Evolutionary conservation across 2,888 invertebrate genomes (phyloP), one percentile per base, ranked within the genome.

Genomic region (Cerastis leucographa): DNA sequence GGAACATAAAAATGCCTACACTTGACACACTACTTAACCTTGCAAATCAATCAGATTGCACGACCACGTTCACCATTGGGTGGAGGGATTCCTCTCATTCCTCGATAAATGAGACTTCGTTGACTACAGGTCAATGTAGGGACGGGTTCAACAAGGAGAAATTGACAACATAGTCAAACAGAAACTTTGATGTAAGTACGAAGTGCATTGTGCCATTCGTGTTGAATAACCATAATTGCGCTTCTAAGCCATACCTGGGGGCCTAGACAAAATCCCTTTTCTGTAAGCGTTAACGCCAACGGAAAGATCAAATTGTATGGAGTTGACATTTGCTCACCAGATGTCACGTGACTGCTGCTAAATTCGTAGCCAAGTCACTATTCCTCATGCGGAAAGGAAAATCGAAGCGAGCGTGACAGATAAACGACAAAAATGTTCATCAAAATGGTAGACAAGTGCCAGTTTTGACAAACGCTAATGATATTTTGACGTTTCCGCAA

Each of bases 21-120:
- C 70, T 62, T 80, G 74, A 74, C 79, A 54, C 49, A 68, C 35
- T 64, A 68, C 29, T 79, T 81, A 68, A 81, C 76, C 76, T 76
- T 76, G 76, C 64, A 59, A 76, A 76, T 64, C 51, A 64, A 71
- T 62, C 71, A 68, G 49, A 76, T 49, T 71, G 67, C 70, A 51
- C 29, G 35, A 40, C 40, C 40, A 40, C 22, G 51, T 56, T 22
- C 54, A 64, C 29, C 56, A 49, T 44, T 51, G 11, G 22, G 25
- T 29, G 54, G 19, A 49, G 35, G 69, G 54, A 67, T 49, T 70
- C 17, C 19, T 49, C 61, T 65, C 49, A 67, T 49, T 70, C 17
- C 19, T 49, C 61, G 11, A 29, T 22, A 19, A 64, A 76, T 71
- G 51, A 76, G n/a, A 54, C 19, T 62, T 29, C 40, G 61, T 67